Conservation (phyloP, 2,888 invertebrate genomes). For the Fabriciana adippe region DNA sequence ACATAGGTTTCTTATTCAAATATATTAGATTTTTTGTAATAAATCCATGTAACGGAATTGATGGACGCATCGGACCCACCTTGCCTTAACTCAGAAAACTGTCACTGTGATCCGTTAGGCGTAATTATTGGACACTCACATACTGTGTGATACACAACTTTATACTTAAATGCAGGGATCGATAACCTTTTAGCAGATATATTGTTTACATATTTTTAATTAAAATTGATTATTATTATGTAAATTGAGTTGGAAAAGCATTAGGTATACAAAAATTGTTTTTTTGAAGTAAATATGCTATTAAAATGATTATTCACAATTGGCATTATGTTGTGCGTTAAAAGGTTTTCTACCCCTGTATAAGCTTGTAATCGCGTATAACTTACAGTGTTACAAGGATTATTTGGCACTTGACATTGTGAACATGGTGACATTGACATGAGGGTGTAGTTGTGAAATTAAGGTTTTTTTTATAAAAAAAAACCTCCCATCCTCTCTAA, state of each 20-base stretch:
- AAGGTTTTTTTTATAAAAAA: too few species aligned
- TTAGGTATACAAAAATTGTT: too few species aligned
- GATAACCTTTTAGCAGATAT: slow-evolving; percentile 3
- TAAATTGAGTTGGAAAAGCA: too few species aligned
- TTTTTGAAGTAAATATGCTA: too few species aligned
- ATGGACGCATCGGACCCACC: slow-evolving; percentile 64
- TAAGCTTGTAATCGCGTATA: slow-evolving; percentile 13
- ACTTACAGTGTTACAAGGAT: too few species aligned
- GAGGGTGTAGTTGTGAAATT: too few species aligned
- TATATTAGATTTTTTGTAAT: not conserved
- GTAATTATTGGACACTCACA: slow-evolving; percentile 58
- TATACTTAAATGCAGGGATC: slow-evolving; percentile 1
- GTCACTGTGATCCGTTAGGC: slow-evolving; percentile 78
- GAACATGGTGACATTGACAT: too few species aligned
- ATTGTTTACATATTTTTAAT: not conserved
- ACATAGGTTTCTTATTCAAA: too few species aligned
- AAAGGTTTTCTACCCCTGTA: slow-evolving; percentile 4
- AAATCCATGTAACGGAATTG: slow-evolving; percentile 21
- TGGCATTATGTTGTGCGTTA: not conserved
- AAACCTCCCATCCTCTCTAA: too few species aligned
- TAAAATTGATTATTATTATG: not conserved
- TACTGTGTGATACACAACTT: slow-evolving; percentile 25
- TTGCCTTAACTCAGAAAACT: slow-evolving; percentile 78
- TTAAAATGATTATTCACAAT: too few species aligned
- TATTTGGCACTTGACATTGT: too few species aligned